Evolutionary conservation across 2,888 invertebrate genomes (phyloP).

Genomic region (Ctenicera cuprea): DNA sequence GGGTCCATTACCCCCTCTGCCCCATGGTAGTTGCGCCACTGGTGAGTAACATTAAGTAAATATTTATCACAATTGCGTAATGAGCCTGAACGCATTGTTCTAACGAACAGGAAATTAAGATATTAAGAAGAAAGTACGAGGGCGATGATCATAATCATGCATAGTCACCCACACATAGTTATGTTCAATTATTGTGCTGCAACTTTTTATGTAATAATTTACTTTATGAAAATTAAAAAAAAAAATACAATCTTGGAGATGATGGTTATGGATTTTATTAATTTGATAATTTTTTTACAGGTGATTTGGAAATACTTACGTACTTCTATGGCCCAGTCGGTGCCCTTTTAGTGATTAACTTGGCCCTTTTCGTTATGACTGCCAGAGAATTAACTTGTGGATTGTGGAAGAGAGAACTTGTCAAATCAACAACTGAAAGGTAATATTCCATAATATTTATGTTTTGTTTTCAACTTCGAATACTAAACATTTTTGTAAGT

Average conservation of each 20-base stretch:
- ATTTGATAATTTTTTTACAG: slow-evolving; percentile 69
- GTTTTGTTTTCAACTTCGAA: background rate
- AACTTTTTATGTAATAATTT: background rate
- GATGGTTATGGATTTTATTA: too few relatives aligned
- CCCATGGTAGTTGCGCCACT: too few relatives aligned
- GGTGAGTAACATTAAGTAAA: slow-evolving; percentile 13
- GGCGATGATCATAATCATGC: slow-evolving; percentile 9
- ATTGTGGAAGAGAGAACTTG: slow-evolving; percentile 91
- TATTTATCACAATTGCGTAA: slow-evolving; percentile 30
- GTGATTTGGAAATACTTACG: slow-evolving; percentile 86
- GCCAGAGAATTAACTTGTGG: slow-evolving; percentile 91
- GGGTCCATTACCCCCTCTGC: too few relatives aligned
- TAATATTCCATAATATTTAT: slow-evolving; percentile 61
- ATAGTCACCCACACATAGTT: background rate
- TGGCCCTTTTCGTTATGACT: slow-evolving; percentile 86
- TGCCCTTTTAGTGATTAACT: slow-evolving; percentile 84
- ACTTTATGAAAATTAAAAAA: background rate
- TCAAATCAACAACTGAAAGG: slow-evolving; percentile 88
- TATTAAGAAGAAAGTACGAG: slow-evolving; percentile 31
- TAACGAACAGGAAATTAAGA: slow-evolving; percentile 43
- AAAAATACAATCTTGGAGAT: too few relatives aligned
- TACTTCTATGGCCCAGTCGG: slow-evolving; percentile 93
- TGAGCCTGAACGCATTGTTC: slow-evolving; percentile 33
- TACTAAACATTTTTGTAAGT: too few relatives aligned
- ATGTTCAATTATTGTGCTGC: background rate